Evolutionary conservation across 2,888 invertebrate species (phyloP).

Genomic region (Nephrocerus scutellatus): DNA sequence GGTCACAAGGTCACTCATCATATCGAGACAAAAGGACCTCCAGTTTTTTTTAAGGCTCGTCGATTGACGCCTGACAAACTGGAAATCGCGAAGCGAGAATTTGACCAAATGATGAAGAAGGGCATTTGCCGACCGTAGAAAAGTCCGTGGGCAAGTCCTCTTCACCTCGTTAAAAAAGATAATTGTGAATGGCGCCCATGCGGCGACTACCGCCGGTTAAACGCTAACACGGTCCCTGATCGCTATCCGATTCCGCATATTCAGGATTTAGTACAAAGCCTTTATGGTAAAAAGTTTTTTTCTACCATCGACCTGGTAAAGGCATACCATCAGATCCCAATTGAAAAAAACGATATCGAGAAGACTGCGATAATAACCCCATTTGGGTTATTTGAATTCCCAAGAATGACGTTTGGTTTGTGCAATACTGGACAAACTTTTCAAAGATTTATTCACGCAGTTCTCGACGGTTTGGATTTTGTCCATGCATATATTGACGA

Average conservation of each 20-base stretch:
- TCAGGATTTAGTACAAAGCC: conserved; percentile 13
- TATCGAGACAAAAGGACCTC: conserved; percentile 7
- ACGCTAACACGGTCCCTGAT: conserved; percentile 32
- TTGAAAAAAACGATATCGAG: conserved; percentile 11
- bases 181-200: conserved; percentile 29
- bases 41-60: conserved; percentile 3
- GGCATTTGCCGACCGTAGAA: conserved; percentile 42
- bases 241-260: conserved; percentile 18
- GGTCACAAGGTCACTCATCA: neutral
- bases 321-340: conserved; percentile 21
- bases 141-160: conserved; percentile 40
- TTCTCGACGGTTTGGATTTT: conserved; percentile 13
- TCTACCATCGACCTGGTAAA: conserved; percentile 16
- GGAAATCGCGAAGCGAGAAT: conserved; percentile 6
- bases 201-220: conserved; percentile 32
- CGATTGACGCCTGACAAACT: conserved; percentile 7
- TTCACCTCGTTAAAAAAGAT: conserved; percentile 32
- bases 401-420: conserved; percentile 15
- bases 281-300: conserved; percentile 14
- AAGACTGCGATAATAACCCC: conserved; percentile 21
- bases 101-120: conserved; percentile 20
- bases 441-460: conserved; percentile 16
- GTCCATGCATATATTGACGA: conserved; percentile 30
- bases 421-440: conserved; percentile 20
- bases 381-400: conserved; percentile 19